phyloP scores from a whole-genome alignment of 2,888 invertebrate genomes.

The Lutraria lutraria region DNA sequence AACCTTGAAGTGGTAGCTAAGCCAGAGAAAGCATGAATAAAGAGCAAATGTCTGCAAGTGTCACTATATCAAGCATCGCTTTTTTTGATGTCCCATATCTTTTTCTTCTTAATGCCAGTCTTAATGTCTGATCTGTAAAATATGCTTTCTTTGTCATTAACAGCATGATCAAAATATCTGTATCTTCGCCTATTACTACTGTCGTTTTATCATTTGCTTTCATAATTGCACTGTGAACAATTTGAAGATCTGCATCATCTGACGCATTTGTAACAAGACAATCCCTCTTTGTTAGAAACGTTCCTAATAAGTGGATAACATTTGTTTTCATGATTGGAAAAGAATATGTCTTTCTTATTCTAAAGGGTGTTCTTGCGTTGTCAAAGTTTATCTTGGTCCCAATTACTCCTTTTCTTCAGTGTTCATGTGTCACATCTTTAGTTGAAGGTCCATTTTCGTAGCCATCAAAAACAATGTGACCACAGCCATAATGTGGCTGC shows the following conservation, averaged over 20 bases:
- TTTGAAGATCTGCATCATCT: slow-evolving; percentile 71
- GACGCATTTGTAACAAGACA: slow-evolving; percentile 60
- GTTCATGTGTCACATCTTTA: slow-evolving; percentile 69
- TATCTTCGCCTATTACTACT: slow-evolving; percentile 73
- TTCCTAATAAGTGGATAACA: slow-evolving; percentile 70
- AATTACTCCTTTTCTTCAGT: slow-evolving; percentile 50
- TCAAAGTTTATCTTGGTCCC: slow-evolving; percentile 44
- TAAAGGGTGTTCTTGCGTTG: slow-evolving; percentile 56
- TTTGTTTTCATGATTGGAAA: slow-evolving; percentile 74
- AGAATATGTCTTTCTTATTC: slow-evolving; percentile 62
- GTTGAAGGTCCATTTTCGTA: slow-evolving; percentile 65
- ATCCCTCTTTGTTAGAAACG: slow-evolving; percentile 43
- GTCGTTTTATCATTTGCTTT: slow-evolving; percentile 44
- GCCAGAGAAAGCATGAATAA: slow-evolving; percentile 67
- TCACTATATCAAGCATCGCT: slow-evolving; percentile 28
- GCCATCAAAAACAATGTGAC: slow-evolving; percentile 73
- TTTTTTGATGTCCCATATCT: slow-evolving; percentile 64
- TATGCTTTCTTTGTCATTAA: not conserved
- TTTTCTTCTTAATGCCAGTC: slow-evolving; percentile 1
- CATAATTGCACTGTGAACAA: slow-evolving; percentile 68
- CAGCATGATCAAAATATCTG: slow-evolving; percentile 71
- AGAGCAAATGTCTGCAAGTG: slow-evolving; percentile 52
- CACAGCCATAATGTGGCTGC: slow-evolving; percentile 50
- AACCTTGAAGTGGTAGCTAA: slow-evolving; percentile 65
- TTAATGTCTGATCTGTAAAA: slow-evolving; percentile 41